Percentiles rank a stretch among this genome's conserved stretches.
phyloP scores from a whole-genome alignment of 1,140 invertebrate species.

The Subanguina moxae region DNA sequence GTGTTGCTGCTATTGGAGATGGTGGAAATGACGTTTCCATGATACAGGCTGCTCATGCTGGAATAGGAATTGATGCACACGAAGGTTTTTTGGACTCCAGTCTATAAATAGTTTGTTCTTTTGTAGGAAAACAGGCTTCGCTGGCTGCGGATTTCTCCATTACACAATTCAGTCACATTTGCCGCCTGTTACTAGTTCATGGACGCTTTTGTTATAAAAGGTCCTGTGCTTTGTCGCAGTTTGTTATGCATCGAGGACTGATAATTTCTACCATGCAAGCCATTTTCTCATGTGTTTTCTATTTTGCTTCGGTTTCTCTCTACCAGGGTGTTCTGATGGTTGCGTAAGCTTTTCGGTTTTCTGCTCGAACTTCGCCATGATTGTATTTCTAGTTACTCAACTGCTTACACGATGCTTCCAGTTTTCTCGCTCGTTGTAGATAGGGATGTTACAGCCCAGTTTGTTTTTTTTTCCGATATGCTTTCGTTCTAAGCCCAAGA shows the following conservation, averaged over 20 bases:
- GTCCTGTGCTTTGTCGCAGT: conserved; percentile 89
- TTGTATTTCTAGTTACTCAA: conserved; percentile 76
- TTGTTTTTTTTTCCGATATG: too few species aligned
- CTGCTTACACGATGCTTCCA: conserved; percentile 96
- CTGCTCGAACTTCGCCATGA: too few species aligned
- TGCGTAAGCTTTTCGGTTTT: conserved; percentile 66
- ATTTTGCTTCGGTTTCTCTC: conserved; percentile 90
- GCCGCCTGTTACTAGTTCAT: conserved; percentile 82
- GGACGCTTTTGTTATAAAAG: conserved; percentile 90
- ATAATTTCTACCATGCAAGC: conserved; percentile 99
- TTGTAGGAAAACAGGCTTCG: conserved; percentile 80
- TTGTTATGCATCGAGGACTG: conserved; percentile 94
- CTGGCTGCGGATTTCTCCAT: conserved; percentile 98
- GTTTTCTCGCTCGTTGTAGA: conserved; percentile 89
- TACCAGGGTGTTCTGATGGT: conserved; percentile 99
- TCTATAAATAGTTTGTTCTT: too few species aligned
- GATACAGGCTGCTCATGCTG: conserved; percentile 86
- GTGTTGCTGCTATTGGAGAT: conserved; percentile 62
- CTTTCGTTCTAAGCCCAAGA: too few species aligned
- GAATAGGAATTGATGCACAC: conserved; percentile 84
- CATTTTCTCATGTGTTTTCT: conserved; percentile 96
- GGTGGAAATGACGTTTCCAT: conserved; percentile 69
- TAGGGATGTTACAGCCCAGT: conserved; percentile 85
- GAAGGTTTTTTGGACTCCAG: too few species aligned
- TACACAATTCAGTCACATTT: conserved; percentile 81